A percentile compares a stretch with the other conserved stretches of the same genome.
phyloP scores from a whole-genome alignment of 2,888 invertebrate species.

The Clanis bilineata region DNA sequence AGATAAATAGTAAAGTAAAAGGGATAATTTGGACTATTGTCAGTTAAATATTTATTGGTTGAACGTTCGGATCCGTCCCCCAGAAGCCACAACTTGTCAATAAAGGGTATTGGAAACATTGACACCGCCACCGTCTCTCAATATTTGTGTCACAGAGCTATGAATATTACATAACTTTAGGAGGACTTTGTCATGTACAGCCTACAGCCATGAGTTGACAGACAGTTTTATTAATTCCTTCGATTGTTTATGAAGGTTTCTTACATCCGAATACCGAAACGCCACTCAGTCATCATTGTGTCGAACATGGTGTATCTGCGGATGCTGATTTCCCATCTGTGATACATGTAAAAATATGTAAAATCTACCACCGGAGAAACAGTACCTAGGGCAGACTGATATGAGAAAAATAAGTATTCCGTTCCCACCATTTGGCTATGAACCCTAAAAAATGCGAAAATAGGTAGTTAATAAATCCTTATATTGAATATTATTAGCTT shows the following conservation, averaged over 20 bases:
- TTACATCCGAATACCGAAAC: no score
- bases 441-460: no score
- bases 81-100: slow-evolving; percentile 44
- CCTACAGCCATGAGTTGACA: slow-evolving; percentile 20
- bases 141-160: slow-evolving; percentile 41
- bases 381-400: no score
- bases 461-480: no score
- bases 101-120: slow-evolving; percentile 35
- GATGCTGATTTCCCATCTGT: no score
- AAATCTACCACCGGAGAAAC: no score
- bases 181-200: slow-evolving; percentile 21
- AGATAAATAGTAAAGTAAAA: slow-evolving; percentile 31
- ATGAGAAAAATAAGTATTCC: no score
- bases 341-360: no score
- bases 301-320: no score
- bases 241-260: not conserved
- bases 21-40: slow-evolving; percentile 27
- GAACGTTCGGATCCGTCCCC: slow-evolving; percentile 23
- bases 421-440: no score
- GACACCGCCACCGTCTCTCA: slow-evolving; percentile 37
- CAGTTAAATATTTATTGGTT: slow-evolving; percentile 19
- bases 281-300: no score
- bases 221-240: slow-evolving; percentile 22
- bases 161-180: slow-evolving; percentile 44
- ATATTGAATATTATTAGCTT: no score